Conservation (phyloP, 2,888 invertebrate genomes). For the Eupithecia centaureata region DNA sequence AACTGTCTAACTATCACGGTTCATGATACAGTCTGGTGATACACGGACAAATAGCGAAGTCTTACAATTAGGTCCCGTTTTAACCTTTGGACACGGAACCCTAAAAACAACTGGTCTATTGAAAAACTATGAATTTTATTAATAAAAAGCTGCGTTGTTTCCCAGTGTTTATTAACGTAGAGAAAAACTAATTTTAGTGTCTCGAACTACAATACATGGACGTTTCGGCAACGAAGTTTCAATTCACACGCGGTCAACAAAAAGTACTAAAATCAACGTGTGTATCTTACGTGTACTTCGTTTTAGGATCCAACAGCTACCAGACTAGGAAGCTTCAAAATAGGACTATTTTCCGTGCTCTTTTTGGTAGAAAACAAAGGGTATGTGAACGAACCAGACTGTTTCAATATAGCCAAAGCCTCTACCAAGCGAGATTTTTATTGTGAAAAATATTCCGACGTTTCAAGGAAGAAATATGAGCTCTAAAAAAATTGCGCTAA, state of each 20-base stretch:
- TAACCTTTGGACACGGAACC: too few species aligned
- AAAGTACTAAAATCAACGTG: constrained; percentile 41
- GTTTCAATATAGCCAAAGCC: constrained; percentile 40
- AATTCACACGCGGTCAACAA: constrained; percentile 35
- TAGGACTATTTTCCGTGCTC: constrained; percentile 49
- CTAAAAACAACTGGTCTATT: constrained; percentile 10
- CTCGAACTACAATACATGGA: neutral
- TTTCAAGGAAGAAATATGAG: constrained; percentile 19
- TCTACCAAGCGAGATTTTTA: constrained; percentile 33
- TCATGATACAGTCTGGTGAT: too few species aligned
- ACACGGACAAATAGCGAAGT: too few species aligned
- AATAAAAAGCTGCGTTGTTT: neutral
- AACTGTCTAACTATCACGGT: too few species aligned
- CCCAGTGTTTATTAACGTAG: neutral
- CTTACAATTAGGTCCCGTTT: too few species aligned
- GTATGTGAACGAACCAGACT: constrained; percentile 47
- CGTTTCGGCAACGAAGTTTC: neutral
- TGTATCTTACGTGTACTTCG: constrained; percentile 48
- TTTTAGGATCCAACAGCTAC: constrained; percentile 54
- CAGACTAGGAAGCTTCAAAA: constrained; percentile 52
- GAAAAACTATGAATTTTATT: neutral
- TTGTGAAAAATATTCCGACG: constrained; percentile 20
- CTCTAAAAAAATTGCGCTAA: constrained; percentile 24
- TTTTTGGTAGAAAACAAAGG: constrained; percentile 56
- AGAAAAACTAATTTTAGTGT: constrained; percentile 9